Evolutionary conservation across 2,797 vertebrate species (phyloP).

Genomic region (Tragelaphus oryx): DNA sequence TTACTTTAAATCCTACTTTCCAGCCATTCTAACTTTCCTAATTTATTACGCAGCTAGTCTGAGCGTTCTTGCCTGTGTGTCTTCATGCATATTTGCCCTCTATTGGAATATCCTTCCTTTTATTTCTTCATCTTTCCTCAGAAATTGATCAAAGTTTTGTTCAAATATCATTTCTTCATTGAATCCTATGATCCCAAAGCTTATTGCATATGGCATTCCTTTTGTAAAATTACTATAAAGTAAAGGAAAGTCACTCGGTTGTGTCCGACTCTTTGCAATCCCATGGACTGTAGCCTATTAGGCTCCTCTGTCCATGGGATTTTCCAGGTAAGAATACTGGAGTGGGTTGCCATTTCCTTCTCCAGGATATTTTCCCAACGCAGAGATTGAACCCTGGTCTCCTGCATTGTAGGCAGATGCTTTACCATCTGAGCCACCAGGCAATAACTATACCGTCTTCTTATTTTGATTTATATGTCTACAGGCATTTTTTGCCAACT

Average conservation of each 20-base stretch:
- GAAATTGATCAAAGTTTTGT: background rate
- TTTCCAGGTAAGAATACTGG: no score
- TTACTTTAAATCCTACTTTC: background rate
- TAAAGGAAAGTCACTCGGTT: no score
- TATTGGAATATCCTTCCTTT: background rate
- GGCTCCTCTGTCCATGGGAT: no score
- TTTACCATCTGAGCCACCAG: no score
- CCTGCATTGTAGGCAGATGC: rapidly evolving
- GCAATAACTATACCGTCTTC: background rate
- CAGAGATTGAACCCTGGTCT: no score
- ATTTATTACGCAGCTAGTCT: background rate
- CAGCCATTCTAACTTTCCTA: background rate
- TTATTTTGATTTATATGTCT: background rate
- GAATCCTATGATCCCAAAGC: background rate
- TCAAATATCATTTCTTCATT: background rate
- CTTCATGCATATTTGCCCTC: background rate
- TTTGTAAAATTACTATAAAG: background rate
- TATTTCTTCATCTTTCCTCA: background rate
- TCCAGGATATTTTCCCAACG: no score
- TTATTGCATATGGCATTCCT: background rate
- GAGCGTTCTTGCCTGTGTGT: background rate
- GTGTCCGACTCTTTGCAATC: no score
- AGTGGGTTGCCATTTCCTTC: no score
- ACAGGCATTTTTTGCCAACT: background rate
- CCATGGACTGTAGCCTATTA: rapidly evolving